These are phyloP conservation scores for Wasmannia auropunctata DNA, from an alignment of 1,140 invertebrate genomes.

Conservation along the genomic window DNA sequence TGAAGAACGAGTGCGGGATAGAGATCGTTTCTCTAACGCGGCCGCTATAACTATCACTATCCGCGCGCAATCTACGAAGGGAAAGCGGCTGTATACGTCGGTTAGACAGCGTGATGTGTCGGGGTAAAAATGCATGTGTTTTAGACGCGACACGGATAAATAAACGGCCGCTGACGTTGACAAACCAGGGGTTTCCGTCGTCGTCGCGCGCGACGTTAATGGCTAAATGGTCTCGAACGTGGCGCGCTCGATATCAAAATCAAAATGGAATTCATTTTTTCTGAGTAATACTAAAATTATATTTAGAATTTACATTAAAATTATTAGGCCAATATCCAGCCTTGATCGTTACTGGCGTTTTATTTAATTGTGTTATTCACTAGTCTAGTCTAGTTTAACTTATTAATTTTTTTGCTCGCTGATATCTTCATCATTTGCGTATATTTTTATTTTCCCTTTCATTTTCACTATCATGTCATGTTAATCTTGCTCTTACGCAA, in stretches of 20 bases:
- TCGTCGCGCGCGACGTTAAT: constrained; percentile 60
- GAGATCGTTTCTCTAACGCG: not conserved
- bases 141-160: constrained; percentile 59
- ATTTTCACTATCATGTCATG: too few relatives aligned
- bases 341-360: too few relatives aligned
- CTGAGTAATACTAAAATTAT: too few relatives aligned
- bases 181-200: constrained; percentile 61
- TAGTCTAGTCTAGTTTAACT: too few relatives aligned
- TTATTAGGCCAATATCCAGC: too few relatives aligned
- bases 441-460: too few relatives aligned
- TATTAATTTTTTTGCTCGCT: too few relatives aligned
- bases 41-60: not conserved
- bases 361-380: too few relatives aligned
- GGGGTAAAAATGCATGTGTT: constrained; percentile 57
- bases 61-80: not conserved
- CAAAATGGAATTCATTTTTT: not conserved
- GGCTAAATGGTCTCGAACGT: constrained; percentile 49
- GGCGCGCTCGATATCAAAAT: constrained; percentile 7
- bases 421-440: too few relatives aligned
- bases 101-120: not conserved
- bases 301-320: too few relatives aligned
- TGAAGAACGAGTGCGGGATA: not conserved
- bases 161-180: constrained; percentile 62
- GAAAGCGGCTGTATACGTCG: not conserved
- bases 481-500: too few relatives aligned